phyloP scores from a whole-genome alignment of 2,888 invertebrate species.

The Cryptophagus acutangulus region DNA sequence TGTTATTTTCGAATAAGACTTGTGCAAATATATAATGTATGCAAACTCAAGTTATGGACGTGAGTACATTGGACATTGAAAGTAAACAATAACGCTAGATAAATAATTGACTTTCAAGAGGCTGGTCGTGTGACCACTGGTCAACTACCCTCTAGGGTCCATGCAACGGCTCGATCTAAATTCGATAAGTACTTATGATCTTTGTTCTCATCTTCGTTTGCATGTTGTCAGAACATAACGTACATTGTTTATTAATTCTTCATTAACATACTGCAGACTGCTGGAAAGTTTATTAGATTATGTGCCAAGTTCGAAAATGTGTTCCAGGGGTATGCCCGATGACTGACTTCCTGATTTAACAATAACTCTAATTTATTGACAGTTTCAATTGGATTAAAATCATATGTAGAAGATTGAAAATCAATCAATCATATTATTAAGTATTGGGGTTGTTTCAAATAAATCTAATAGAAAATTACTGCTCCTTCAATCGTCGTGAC shows the following conservation, averaged over 20 bases:
- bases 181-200: too few species aligned
- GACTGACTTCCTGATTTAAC: constrained; percentile 18
- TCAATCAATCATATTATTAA: constrained; percentile 40
- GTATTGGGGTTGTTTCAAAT: constrained; percentile 29
- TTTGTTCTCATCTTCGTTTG: too few species aligned
- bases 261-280: too few species aligned
- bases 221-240: too few species aligned
- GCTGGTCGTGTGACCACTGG: constrained; percentile 18
- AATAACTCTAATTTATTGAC: constrained; percentile 27
- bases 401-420: constrained; percentile 37
- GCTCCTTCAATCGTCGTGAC: constrained; percentile 36
- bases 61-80: too few species aligned
- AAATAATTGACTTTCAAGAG: constrained; percentile 22
- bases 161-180: constrained; percentile 19
- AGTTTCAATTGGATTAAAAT: constrained; percentile 29
- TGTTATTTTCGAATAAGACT: too few species aligned
- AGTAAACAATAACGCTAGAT: constrained; percentile 15
- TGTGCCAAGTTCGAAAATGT: too few species aligned
- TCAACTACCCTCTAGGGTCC: constrained; percentile 22
- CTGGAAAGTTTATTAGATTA: too few species aligned
- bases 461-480: constrained; percentile 41
- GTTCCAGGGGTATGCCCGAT: too few species aligned
- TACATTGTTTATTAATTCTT: too few species aligned
- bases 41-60: too few species aligned
- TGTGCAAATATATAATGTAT: too few species aligned